Percentiles rank a stretch among this genome's conserved stretches.
These are phyloP conservation scores for Osedax frankpressi DNA, from an alignment of 2,888 invertebrate species.

Conservation along the genomic window DNA sequence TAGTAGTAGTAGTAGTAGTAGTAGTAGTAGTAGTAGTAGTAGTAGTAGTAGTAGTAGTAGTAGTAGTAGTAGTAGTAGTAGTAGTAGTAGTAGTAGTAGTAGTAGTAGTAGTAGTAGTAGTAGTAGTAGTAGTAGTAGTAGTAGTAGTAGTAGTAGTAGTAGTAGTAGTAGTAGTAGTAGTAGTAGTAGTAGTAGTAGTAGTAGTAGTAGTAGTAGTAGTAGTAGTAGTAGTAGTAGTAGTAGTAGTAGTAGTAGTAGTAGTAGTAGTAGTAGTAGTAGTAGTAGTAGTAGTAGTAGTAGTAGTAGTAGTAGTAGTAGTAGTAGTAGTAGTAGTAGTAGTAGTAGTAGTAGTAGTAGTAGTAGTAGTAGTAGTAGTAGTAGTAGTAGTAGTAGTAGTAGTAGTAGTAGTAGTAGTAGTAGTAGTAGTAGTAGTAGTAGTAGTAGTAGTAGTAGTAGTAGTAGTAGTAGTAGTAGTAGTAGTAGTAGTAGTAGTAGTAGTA, in stretches of 20 bases:
- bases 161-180: conserved; percentile 19
- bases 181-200: conserved; percentile 19
- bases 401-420: conserved; percentile 19
- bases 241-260: conserved; percentile 19
- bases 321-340: conserved; percentile 19
- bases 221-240: conserved; percentile 19
- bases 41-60: conserved; percentile 18
- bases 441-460: conserved; percentile 19
- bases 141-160: conserved; percentile 19
- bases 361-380: conserved; percentile 19
- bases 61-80: conserved; percentile 18
- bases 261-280: conserved; percentile 18
- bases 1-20: conserved; percentile 19
- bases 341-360: conserved; percentile 18
- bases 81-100: conserved; percentile 19
- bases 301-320: conserved; percentile 19
- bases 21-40: conserved; percentile 17
- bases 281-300: conserved; percentile 19
- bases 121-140: conserved; percentile 18
- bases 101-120: conserved; percentile 19
- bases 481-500: conserved; percentile 19
- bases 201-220: conserved; percentile 18
- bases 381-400: conserved; percentile 19
- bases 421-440: conserved; percentile 18
- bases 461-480: conserved; percentile 19